Conservation (phyloP, 2,888 invertebrate genomes). For the Polyommatus icarus region DNA sequence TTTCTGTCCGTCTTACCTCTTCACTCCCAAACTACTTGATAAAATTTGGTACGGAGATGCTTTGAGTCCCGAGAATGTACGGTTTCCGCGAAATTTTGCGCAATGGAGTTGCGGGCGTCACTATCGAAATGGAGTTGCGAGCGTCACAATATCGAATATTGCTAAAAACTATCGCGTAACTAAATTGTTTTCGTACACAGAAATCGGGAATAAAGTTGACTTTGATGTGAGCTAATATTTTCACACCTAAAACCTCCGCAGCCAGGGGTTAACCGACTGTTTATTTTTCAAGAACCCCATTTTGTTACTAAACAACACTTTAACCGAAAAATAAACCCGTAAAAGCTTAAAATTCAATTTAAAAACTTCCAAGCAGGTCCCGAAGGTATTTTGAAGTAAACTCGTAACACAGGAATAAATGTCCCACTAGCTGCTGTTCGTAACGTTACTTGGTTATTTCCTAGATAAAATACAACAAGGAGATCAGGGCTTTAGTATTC, state of each 20-base stretch:
- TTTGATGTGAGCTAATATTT: neutral
- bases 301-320: slow-evolving; percentile 16
- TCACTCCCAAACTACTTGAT: no score
- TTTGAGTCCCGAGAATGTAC: no score
- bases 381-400: slow-evolving; percentile 9
- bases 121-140: no score
- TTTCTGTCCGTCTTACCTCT: no score
- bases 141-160: no score
- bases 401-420: slow-evolving; percentile 10
- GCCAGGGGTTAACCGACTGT: neutral
- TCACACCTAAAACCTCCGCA: neutral
- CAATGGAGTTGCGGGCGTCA: no score
- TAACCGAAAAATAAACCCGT: slow-evolving; percentile 22
- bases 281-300: slow-evolving; percentile 10
- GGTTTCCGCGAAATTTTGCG: no score
- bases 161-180: neutral
- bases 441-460: no score
- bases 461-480: no score
- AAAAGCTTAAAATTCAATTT: slow-evolving; percentile 23
- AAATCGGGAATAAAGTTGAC: neutral
- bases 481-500: no score
- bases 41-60: no score
- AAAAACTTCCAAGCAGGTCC: slow-evolving; percentile 10
- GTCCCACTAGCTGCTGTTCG: no score
- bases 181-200: neutral